A percentile compares a stretch with the other conserved stretches of the same genome.
phyloP scores from a whole-genome alignment of 2,888 invertebrate species.

The Stratiomys singularior region DNA sequence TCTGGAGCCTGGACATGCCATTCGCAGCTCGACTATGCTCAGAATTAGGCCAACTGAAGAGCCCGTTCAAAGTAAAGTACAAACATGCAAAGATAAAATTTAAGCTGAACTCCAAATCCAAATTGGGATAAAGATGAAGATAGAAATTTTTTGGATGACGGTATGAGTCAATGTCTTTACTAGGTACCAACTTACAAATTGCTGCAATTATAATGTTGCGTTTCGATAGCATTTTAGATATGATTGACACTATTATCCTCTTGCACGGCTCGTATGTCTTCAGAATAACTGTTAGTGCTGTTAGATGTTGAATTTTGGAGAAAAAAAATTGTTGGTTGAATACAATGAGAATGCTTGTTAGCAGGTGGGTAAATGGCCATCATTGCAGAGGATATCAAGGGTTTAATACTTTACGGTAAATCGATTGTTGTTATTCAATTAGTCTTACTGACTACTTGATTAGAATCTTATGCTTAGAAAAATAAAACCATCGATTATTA shows the following conservation, averaged over 20 bases:
- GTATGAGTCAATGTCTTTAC: no score
- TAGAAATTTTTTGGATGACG: neutral
- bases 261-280: neutral
- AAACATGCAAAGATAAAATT: neutral
- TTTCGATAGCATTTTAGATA: conserved; percentile 23
- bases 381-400: no score
- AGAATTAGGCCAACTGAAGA: neutral
- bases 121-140: neutral
- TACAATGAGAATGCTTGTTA: neutral
- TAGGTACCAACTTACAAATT: neutral
- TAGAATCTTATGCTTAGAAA: no score
- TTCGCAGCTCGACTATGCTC: neutral
- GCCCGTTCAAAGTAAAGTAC: conserved; percentile 9
- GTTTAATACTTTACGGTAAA: no score
- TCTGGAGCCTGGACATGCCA: conserved; percentile 16
- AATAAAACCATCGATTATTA: no score
- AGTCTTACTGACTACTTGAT: no score
- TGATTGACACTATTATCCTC: conserved; percentile 30
- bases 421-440: no score
- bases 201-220: conserved; percentile 17
- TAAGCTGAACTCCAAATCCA: neutral
- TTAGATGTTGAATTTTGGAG: neutral
- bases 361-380: no score
- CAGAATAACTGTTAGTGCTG: conserved; percentile 3
- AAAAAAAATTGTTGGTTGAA: neutral